Evolutionary conservation across 2,797 vertebrate genomes (phyloP).

Genomic region (Loris lydekkerianus): DNA sequence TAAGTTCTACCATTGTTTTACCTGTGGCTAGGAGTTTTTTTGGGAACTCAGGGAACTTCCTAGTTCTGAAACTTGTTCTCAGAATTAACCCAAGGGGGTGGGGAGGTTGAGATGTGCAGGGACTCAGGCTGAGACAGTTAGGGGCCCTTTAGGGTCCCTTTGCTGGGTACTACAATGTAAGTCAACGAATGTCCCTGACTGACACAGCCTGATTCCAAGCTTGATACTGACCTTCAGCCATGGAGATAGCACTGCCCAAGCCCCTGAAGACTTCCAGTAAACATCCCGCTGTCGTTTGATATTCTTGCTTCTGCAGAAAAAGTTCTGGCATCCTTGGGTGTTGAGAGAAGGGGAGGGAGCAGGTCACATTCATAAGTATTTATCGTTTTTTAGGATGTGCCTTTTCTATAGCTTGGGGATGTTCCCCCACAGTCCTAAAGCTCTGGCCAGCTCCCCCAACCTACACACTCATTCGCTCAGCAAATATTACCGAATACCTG

Average conservation of each 20-base stretch:
- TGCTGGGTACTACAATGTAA: too few species aligned
- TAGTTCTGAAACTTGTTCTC: too few species aligned
- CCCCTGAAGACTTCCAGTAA: background rate
- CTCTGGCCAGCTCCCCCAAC: background rate
- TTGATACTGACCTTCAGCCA: background rate
- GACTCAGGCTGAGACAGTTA: too few species aligned
- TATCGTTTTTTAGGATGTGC: background rate
- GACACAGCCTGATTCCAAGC: background rate
- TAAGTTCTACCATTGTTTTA: too few species aligned
- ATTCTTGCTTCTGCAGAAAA: background rate
- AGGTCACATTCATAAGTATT: background rate
- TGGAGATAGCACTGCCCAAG: rapidly evolving
- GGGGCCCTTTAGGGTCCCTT: too few species aligned
- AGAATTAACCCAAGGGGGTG: too few species aligned
- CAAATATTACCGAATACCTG: background rate
- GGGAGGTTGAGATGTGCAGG: too few species aligned
- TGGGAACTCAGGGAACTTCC: too few species aligned
- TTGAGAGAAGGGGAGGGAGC: background rate
- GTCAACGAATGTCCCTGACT: background rate
- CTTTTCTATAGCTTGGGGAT: background rate
- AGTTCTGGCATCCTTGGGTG: background rate
- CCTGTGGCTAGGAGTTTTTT: too few species aligned
- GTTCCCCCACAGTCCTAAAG: background rate
- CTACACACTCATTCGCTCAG: background rate
- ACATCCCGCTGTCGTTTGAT: background rate